phyloP scores from a whole-genome alignment of 1,140 invertebrate genomes.

The Microplitis mediator region DNA sequence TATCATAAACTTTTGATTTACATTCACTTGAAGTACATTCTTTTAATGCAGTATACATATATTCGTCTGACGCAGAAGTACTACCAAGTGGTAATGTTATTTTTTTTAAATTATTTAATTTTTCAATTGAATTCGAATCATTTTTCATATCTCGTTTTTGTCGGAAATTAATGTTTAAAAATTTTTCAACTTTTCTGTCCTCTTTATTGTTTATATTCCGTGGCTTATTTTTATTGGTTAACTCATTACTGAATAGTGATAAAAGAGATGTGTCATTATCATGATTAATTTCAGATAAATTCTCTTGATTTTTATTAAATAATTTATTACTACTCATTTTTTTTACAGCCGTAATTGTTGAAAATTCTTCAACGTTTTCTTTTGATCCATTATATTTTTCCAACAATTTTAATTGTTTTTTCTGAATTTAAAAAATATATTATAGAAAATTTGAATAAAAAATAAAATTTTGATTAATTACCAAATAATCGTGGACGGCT shows the following conservation, averaged over 20 bases:
- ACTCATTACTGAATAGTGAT: background rate
- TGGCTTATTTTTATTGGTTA: background rate
- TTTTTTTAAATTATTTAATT: background rate
- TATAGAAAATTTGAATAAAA: background rate
- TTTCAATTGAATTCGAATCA: background rate
- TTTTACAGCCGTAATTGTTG: background rate
- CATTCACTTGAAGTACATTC: background rate
- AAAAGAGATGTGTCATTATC: slow-evolving; percentile 24
- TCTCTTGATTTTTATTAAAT: background rate
- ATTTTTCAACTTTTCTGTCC: background rate
- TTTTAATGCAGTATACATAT: background rate
- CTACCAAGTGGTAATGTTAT: background rate
- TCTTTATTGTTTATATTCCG: background rate
- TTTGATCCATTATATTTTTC: slow-evolving; percentile 36
- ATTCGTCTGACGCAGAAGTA: background rate
- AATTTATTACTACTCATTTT: background rate
- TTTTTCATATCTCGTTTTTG: background rate
- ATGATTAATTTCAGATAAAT: slow-evolving; percentile 27
- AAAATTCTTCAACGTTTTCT: slow-evolving; percentile 16
- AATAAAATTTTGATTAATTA: slow-evolving; percentile 22
- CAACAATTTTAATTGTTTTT: slow-evolving; percentile 36
- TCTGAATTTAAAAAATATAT: slow-evolving; percentile 23
- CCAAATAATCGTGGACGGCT: slow-evolving; percentile 44
- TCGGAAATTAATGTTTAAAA: background rate
- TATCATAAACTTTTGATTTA: background rate